A percentile compares a stretch with the other conserved stretches of the same genome.
These are phyloP conservation scores for Ornithoptera alexandrae DNA, from an alignment of 2,888 invertebrate species.

Conservation along the genomic window DNA sequence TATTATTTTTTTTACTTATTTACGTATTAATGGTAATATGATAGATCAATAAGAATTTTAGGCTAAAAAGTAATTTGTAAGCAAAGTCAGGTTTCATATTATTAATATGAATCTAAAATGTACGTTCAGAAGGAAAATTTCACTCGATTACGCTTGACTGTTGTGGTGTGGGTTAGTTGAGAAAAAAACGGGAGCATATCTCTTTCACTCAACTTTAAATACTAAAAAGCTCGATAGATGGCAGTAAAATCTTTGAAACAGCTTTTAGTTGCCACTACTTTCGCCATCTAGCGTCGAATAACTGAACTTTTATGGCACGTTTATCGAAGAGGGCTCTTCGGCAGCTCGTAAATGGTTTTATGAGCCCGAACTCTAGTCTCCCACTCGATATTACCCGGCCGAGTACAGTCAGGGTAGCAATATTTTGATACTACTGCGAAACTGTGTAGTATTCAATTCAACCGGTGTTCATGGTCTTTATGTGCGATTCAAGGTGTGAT, in stretches of 20 bases:
- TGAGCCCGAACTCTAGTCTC: conserved; percentile 75
- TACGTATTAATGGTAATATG: too few relatives aligned
- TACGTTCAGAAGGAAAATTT: background rate
- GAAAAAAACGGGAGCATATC: conserved; percentile 35
- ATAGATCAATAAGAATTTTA: too few relatives aligned
- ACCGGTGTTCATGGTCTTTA: conserved; percentile 78
- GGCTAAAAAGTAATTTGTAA: too few relatives aligned
- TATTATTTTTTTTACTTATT: too few relatives aligned
- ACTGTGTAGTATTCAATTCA: conserved; percentile 74
- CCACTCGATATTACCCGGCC: conserved; percentile 75
- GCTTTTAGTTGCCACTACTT: conserved; percentile 74
- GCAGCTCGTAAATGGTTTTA: conserved; percentile 80
- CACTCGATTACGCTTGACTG: conserved; percentile 1
- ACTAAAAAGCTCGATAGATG: conserved; percentile 78
- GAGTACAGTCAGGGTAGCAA: conserved; percentile 72
- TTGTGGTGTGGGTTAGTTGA: background rate
- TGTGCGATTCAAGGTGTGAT: conserved; percentile 80
- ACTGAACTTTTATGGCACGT: conserved; percentile 78
- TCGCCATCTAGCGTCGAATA: conserved; percentile 77
- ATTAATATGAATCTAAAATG: background rate
- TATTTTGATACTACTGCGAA: conserved; percentile 74
- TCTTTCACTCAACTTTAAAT: conserved; percentile 57
- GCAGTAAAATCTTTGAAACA: conserved; percentile 75
- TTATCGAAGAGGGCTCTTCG: conserved; percentile 80
- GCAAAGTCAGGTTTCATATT: too few relatives aligned